phyloP scores from a whole-genome alignment of 2,888 invertebrate genomes.

The Sceliomorpha sp. region DNA sequence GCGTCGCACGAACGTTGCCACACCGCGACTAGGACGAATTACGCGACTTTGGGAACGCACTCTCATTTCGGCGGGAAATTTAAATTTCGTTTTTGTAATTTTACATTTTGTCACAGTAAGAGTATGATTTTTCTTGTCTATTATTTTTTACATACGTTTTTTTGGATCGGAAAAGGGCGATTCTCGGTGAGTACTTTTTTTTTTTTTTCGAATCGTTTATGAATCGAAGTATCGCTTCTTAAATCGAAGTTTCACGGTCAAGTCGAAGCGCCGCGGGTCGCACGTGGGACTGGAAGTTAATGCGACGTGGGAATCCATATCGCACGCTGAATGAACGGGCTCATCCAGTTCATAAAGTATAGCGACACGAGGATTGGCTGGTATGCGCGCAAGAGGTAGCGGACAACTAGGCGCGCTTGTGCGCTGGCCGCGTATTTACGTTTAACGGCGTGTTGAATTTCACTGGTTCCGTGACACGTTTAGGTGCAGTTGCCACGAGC shows the following conservation, averaged over 20 bases:
- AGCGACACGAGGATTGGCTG: constrained; percentile 22
- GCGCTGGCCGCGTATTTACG: constrained; percentile 11
- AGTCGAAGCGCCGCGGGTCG: no score
- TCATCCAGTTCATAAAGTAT: constrained; percentile 39
- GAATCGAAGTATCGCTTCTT: no score
- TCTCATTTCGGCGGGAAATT: background rate
- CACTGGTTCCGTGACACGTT: constrained; percentile 36
- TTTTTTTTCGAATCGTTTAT: no score
- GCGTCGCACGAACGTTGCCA: background rate
- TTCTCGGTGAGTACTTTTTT: no score
- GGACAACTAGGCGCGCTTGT: constrained; percentile 7
- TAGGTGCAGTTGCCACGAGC: constrained; percentile 13
- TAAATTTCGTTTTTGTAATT: no score
- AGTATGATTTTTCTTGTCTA: no score
- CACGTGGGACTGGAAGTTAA: constrained; percentile 29
- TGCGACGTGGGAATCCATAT: constrained; percentile 12
- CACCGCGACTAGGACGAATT: background rate
- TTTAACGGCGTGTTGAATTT: constrained; percentile 50
- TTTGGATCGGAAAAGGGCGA: no score
- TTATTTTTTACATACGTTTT: no score
- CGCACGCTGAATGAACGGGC: constrained; percentile 19
- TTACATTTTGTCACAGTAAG: no score
- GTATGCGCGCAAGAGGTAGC: constrained; percentile 20
- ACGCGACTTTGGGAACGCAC: background rate
- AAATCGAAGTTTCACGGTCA: no score